Base-by-base conservation (phyloP, 2,888 invertebrate genomes). In the Spisula subtruncata region DNA sequence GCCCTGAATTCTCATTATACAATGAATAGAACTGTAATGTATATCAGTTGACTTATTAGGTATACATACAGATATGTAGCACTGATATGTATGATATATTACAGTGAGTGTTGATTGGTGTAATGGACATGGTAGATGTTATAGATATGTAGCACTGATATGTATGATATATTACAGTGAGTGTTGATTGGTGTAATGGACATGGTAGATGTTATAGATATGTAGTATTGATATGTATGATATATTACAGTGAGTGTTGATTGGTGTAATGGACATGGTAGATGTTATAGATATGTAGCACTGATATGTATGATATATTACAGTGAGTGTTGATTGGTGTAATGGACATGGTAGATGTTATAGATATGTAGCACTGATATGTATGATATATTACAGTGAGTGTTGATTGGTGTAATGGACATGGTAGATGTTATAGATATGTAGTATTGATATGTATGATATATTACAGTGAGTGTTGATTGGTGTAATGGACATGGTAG, bases 161-260 rank as follows among this genome's bases (percentile, higher is more conserved):
- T 2, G 51, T 56, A 18, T 35, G 25, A 25, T 75, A n/a, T 79
- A 35, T 82, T 90, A 29, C 89, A 92, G 92, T 91, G 56, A 79
- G 81, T 35, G 80, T 82, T 46, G 85, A 90, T 56, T 91, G 91
- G 87, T 92, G 92, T 29, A 86, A 85, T 84, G 83, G 48, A 80
- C 92, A 91, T 81, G 92, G 92, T 1, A 89, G 80, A 32, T 92
- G 92, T 82, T 89, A 88, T 54, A 87, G 92, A 83, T 88, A 88
- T 81, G 92, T n/a, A n/a, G n/a, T n/a, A n/a, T n/a, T n/a, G 51
- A n/a, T 14, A n/a, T 2, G 51, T 56, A 18, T 35, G 25, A 25
- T 75, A n/a, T 79, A 35, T 82, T 90, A 29, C 89, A 92, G 92
- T 91, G 56, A 79, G 81, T 35, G 80, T 82, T 46, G 85, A 90